Evolutionary conservation across 2,797 vertebrate species (phyloP), one percentile per base, ranked within the genome.

Genomic region (Cynopterus sphinx): DNA sequence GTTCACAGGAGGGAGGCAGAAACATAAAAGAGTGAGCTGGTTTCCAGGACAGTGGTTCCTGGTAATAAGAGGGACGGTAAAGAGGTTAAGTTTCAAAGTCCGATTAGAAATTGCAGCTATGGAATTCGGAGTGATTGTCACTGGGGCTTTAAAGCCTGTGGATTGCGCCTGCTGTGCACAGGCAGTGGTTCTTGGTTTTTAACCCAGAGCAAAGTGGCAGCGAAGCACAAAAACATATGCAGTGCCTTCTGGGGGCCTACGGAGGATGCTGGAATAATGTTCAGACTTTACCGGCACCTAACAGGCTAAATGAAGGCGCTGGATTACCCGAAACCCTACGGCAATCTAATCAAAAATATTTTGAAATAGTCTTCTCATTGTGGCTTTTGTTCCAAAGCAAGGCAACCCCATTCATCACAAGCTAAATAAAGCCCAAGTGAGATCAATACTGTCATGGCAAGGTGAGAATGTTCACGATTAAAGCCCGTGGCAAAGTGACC

Each of bases 1-100:
- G 74, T 85, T 84, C 89, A 1, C 39, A 55, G 79, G 73, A 79
- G 87, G 86, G 70, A 87, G 77, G n/a, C 33, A 49, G 74, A 65
- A 49, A 67, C 93, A 67, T 67, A 6, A 90, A 95, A 82, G 87
- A 63, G n/a, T 36, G 73, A 87, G 22, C 28, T 26, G 10, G 51
- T 73, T 90, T 94, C 91, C 75, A 57, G 84, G 31, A 82, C 88
- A 88, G 36, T n/a, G 15, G 36, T 46, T 92, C 63, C 91, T 75
- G 74, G 83, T 89, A 70, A 79, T 28, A 74, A 93, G 61, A 57
- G 61, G 61, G 33, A 41, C 21, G 68, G 70, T 51, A 73, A 94
- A 84, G 61, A 77, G 91, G 83, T 79, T 96, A 41, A 70, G 26
- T 91, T 96, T 95, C 96, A 93, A 89, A 94, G 79, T 93, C 65